A percentile compares a stretch with the other conserved stretches of the same genome.
These are phyloP conservation scores for Rugalucina vietnamica DNA, from an alignment of 2,888 invertebrate genomes.

Conservation along the genomic window DNA sequence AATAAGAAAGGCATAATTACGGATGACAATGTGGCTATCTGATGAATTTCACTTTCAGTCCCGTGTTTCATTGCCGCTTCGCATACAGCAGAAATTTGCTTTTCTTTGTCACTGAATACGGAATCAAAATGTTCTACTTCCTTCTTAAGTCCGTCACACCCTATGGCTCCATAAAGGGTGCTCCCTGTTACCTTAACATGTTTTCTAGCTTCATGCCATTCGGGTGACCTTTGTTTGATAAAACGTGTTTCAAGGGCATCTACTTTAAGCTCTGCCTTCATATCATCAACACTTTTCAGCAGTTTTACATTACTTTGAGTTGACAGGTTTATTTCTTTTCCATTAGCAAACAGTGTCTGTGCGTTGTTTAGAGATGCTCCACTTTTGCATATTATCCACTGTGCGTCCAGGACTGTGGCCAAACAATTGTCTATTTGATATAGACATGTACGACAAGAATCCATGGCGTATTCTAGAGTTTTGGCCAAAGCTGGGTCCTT, in stretches of 20 bases:
- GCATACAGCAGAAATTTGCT: not conserved
- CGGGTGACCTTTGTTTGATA: constrained; percentile 8
- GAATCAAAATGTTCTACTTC: constrained; percentile 24
- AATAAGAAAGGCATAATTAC: constrained; percentile 29
- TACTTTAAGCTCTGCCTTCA: not conserved
- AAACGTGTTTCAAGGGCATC: too few species aligned
- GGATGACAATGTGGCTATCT: constrained; percentile 34
- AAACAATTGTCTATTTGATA: constrained; percentile 14
- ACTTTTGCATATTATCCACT: not conserved
- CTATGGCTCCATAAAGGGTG: constrained; percentile 19
- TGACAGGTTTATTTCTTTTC: not conserved
- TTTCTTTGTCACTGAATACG: constrained; percentile 5
- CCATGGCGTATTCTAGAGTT: constrained; percentile 24
- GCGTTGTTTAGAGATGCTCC: constrained; percentile 3
- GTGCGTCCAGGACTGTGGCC: not conserved
- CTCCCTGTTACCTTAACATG: constrained; percentile 27
- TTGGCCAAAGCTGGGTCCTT: constrained; percentile 16
- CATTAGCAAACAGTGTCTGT: not conserved
- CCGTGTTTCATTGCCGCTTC: constrained; percentile 26
- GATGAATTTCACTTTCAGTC: constrained; percentile 8
- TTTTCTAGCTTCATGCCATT: constrained; percentile 15
- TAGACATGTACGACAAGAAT: constrained; percentile 12
- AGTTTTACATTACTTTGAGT: not conserved
- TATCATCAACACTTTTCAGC: not conserved
- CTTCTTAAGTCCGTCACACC: constrained; percentile 25